Conservation (phyloP, 2,888 invertebrate species). For the Chromoteleia sp. region DNA sequence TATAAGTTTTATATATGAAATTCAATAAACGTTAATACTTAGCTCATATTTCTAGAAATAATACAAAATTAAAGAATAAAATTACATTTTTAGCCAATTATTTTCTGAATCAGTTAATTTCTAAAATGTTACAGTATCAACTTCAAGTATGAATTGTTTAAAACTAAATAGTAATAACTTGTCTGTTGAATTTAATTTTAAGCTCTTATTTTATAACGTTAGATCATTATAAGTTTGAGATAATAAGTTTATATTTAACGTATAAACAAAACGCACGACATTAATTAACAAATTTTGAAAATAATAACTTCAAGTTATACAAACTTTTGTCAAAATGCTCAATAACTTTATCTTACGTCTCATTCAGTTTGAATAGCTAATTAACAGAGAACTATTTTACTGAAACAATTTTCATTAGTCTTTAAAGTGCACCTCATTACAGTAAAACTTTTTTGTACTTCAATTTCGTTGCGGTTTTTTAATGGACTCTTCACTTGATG, state of each 20-base stretch:
- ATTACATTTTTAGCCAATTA: too few relatives aligned
- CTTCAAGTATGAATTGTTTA: too few relatives aligned
- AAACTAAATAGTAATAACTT: neutral
- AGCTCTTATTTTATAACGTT: conserved; percentile 14
- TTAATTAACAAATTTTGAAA: conserved; percentile 38
- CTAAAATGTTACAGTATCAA: too few relatives aligned
- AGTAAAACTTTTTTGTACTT: conserved; percentile 33
- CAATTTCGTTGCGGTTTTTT: conserved; percentile 26
- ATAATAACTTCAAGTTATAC: conserved; percentile 6
- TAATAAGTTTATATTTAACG: conserved; percentile 18
- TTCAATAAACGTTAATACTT: too few relatives aligned
- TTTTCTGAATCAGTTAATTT: too few relatives aligned
- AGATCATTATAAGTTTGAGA: conserved; percentile 38
- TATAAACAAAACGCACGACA: conserved; percentile 5
- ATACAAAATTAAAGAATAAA: too few relatives aligned
- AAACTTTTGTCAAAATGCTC: conserved; percentile 12
- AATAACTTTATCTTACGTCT: conserved; percentile 32
- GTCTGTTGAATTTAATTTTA: neutral
- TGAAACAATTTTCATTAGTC: conserved; percentile 43
- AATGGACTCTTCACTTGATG: conserved; percentile 17
- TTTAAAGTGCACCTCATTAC: conserved; percentile 43
- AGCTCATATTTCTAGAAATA: too few relatives aligned
- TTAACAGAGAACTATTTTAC: conserved; percentile 41
- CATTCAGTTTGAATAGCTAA: conserved; percentile 43
- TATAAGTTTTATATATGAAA: too few relatives aligned